These are phyloP conservation scores for Melipona beecheii DNA, from an alignment of 2,888 invertebrate genomes.

Conservation along the genomic window DNA sequence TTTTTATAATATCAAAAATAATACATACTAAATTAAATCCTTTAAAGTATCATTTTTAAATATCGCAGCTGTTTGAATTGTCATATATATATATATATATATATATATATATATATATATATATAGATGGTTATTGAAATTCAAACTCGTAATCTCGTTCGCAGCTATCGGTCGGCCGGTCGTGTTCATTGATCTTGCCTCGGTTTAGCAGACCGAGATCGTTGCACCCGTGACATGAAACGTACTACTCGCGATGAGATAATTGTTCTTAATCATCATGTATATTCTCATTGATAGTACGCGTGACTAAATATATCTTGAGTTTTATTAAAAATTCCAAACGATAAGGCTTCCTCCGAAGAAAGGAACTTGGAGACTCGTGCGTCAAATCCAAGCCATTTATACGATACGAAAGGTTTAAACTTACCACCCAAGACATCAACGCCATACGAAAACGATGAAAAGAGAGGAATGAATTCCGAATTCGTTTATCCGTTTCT, in stretches of 20 bases:
- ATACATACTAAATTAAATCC: background rate
- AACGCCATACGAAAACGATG: background rate
- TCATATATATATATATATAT: background rate
- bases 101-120: background rate
- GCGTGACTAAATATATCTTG: slow-evolving; percentile 12
- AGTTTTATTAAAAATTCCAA: slow-evolving; percentile 4
- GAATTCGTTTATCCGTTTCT: background rate
- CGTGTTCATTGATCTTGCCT: slow-evolving; percentile 55
- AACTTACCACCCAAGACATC: background rate
- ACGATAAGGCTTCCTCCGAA: background rate
- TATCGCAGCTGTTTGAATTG: background rate
- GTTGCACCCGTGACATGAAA: slow-evolving; percentile 52
- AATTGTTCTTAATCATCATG: slow-evolving; percentile 56
- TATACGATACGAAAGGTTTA: background rate
- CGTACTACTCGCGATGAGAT: slow-evolving; percentile 49
- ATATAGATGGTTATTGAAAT: slow-evolving; percentile 28
- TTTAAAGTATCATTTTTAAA: background rate
- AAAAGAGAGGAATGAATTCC: background rate
- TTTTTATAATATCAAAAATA: background rate
- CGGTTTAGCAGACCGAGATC: slow-evolving; percentile 50
- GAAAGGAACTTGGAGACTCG: background rate
- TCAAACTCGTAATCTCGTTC: slow-evolving; percentile 35
- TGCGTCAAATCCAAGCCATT: background rate
- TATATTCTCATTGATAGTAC: slow-evolving; percentile 44
- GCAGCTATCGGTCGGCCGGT: slow-evolving; percentile 40